These are phyloP conservation scores for Thamnophis elegans DNA, from an alignment of 2,797 vertebrate genomes.

Conservation along the genomic window DNA sequence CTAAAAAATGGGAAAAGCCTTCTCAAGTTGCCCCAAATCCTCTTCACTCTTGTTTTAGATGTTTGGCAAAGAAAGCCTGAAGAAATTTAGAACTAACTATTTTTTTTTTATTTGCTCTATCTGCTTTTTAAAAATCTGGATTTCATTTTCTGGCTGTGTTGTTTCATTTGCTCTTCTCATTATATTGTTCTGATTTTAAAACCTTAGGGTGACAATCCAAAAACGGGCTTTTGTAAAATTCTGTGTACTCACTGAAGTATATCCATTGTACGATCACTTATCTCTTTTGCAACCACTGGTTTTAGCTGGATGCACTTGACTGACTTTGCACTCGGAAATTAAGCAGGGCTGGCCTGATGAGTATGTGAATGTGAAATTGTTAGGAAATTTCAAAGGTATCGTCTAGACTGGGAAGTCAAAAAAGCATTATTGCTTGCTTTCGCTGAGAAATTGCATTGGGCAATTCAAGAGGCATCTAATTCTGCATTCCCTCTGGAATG, in stretches of 20 bases:
- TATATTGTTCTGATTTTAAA: background rate
- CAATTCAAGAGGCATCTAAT: background rate
- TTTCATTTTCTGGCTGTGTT: background rate
- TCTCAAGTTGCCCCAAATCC: background rate
- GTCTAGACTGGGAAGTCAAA: background rate
- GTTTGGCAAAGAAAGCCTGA: background rate
- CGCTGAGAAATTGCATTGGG: background rate
- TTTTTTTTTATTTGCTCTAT: background rate
- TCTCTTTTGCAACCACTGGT: background rate
- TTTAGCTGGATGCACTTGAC: background rate
- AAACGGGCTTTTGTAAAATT: background rate
- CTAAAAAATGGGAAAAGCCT: background rate
- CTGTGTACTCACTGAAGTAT: background rate
- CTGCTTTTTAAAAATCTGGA: background rate
- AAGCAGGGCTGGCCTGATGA: background rate
- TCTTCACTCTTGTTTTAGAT: background rate
- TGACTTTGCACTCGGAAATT: background rate
- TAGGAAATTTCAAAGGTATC: background rate
- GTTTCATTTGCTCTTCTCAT: background rate
- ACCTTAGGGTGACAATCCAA: background rate
- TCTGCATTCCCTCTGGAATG: no score
- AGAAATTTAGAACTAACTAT: background rate
- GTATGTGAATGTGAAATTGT: background rate
- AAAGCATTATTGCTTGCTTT: background rate
- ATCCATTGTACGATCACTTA: background rate